Conservation (phyloP, 2,113 vertebrate genomes). For the Equus przewalskii region DNA sequence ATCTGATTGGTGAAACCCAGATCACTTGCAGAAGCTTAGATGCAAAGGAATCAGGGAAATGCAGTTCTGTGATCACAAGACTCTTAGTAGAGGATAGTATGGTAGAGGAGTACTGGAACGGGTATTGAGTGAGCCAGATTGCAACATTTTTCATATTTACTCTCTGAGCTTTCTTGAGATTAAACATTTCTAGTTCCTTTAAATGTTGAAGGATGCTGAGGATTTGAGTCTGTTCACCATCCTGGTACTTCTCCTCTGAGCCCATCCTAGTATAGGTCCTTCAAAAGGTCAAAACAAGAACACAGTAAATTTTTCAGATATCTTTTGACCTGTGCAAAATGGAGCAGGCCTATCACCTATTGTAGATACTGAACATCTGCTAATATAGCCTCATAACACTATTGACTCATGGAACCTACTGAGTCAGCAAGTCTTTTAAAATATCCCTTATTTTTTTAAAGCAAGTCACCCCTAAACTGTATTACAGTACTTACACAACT, state of each 20-base stretch:
- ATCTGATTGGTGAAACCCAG: not conserved
- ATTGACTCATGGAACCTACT: not conserved
- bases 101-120: not conserved
- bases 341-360: not conserved
- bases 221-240: not conserved
- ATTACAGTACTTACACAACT: not conserved
- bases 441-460: conserved; percentile 8
- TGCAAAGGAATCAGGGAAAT: not conserved
- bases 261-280: not conserved
- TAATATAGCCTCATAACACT: conserved; percentile 11
- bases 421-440: not conserved
- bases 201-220: conserved; percentile 13
- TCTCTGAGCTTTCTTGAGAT: conserved; percentile 16
- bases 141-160: conserved; percentile 22
- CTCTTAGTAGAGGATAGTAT: not conserved
- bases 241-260: not conserved
- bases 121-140: not conserved
- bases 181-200: conserved; percentile 14
- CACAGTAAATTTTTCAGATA: not conserved
- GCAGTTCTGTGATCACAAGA: not conserved
- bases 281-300: conserved; percentile 42
- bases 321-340: conserved; percentile 20
- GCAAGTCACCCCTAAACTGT: not conserved
- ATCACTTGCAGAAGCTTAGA: not conserved
- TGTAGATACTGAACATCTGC: not conserved